Conservation (phyloP, 1,140 invertebrate genomes). For the Philotrypesis tridentata region DNA sequence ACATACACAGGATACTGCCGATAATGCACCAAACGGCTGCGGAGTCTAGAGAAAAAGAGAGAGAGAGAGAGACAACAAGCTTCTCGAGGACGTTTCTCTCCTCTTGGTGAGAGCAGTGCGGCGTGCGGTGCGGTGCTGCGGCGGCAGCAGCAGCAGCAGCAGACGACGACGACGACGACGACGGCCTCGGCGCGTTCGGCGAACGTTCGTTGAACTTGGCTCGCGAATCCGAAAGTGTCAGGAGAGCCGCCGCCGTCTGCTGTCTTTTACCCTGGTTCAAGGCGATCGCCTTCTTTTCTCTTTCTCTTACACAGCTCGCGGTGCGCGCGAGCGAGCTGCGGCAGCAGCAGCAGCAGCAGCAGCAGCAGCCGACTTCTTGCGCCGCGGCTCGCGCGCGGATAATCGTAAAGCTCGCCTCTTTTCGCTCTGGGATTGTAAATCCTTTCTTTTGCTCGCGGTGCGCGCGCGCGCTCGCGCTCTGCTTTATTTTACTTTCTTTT, state of each 20-base stretch:
- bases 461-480: not conserved
- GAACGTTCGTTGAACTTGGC: slow-evolving; percentile 48
- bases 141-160: not conserved
- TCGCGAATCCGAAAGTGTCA: slow-evolving; percentile 35
- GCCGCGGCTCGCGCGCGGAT: not conserved
- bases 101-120: no score
- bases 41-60: not conserved
- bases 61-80: not conserved
- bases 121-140: no score
- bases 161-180: not conserved
- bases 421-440: slow-evolving; percentile 14
- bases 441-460: slow-evolving; percentile 11
- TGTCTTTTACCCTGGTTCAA: slow-evolving; percentile 31
- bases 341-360: no score
- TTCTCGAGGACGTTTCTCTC: slow-evolving; percentile 18
- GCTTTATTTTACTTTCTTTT: slow-evolving; percentile 35
- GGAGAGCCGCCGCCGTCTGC: slow-evolving; percentile 1
- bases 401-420: slow-evolving; percentile 26
- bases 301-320: not conserved
- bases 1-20: not conserved
- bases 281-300: slow-evolving; percentile 36
- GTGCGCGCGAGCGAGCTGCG: no score
- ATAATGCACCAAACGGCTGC: not conserved
- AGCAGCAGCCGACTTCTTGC: not conserved
- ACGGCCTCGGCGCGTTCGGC: slow-evolving; percentile 27